phyloP scores from a whole-genome alignment of 2,888 invertebrate genomes.

The Sympetrum striolatum region DNA sequence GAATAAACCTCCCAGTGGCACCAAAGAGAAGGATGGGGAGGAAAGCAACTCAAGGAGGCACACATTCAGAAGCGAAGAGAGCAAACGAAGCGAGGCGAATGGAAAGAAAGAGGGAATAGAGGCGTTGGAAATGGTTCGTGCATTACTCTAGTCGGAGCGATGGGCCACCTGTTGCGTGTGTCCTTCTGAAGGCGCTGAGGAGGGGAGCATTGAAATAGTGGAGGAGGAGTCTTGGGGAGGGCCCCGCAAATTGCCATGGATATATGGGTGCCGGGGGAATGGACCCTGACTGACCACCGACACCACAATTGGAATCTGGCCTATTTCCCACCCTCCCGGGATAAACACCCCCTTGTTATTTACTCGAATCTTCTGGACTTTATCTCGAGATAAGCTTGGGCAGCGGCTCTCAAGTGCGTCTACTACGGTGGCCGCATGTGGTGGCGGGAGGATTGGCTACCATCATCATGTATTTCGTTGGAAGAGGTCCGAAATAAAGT shows the following conservation, averaged over 20 bases:
- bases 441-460: no score
- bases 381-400: background rate
- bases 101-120: background rate
- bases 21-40: background rate
- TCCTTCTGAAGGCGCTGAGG: background rate
- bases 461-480: no score
- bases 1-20: background rate
- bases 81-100: background rate
- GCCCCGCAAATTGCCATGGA: slow-evolving; percentile 17
- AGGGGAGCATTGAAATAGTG: background rate
- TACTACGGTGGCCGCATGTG: no score
- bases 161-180: slow-evolving; percentile 24
- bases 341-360: background rate
- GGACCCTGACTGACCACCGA: background rate
- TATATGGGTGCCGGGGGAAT: background rate
- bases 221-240: background rate
- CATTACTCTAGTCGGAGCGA: background rate
- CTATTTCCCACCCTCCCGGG: background rate
- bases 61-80: no score
- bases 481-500: no score
- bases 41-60: background rate
- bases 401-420: no score
- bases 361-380: background rate
- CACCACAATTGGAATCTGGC: background rate
- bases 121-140: background rate